Evolutionary conservation across 2,797 vertebrate genomes (phyloP).

Genomic region (Hoplostethus atlanticus): DNA sequence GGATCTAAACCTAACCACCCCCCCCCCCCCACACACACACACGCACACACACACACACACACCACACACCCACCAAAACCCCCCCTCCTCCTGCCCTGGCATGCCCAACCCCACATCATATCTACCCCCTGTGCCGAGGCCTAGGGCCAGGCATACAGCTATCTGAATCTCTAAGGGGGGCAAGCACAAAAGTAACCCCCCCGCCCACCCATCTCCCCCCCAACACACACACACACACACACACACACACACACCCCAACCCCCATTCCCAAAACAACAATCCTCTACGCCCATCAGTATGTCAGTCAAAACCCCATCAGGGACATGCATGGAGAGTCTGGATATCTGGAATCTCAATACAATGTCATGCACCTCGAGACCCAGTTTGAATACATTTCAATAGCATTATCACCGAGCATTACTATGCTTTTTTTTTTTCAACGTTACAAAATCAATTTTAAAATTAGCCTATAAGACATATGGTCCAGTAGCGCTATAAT

Average conservation of each 20-base stretch:
- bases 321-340: slow-evolving; percentile 82
- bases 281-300: slow-evolving; percentile 78
- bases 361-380: slow-evolving; percentile 82
- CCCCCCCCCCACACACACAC: slow-evolving; percentile 1
- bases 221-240: slow-evolving; percentile 31
- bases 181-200: slow-evolving; percentile 77
- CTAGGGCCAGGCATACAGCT: slow-evolving; percentile 78
- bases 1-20: slow-evolving; percentile 55
- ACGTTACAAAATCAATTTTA: slow-evolving; percentile 68
- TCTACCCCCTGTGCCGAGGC: slow-evolving; percentile 78
- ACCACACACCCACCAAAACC: background rate
- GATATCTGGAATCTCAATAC: slow-evolving; percentile 83
- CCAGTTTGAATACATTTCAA: slow-evolving; percentile 83
- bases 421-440: slow-evolving; percentile 56
- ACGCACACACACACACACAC: too few species aligned
- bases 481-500: slow-evolving; percentile 57
- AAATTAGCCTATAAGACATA: slow-evolving; percentile 65
- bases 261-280: slow-evolving; percentile 79
- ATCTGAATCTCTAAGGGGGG: slow-evolving; percentile 77
- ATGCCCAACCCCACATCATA: slow-evolving; percentile 73
- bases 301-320: slow-evolving; percentile 83
- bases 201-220: slow-evolving; percentile 64
- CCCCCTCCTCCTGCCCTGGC: slow-evolving; percentile 34
- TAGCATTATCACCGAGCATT: slow-evolving; percentile 79
- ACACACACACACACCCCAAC: slow-evolving; percentile 50